Evolutionary conservation across 2,797 vertebrate genomes (phyloP), one percentile per base, ranked within the genome.

Genomic region (Pangasius djambal): DNA sequence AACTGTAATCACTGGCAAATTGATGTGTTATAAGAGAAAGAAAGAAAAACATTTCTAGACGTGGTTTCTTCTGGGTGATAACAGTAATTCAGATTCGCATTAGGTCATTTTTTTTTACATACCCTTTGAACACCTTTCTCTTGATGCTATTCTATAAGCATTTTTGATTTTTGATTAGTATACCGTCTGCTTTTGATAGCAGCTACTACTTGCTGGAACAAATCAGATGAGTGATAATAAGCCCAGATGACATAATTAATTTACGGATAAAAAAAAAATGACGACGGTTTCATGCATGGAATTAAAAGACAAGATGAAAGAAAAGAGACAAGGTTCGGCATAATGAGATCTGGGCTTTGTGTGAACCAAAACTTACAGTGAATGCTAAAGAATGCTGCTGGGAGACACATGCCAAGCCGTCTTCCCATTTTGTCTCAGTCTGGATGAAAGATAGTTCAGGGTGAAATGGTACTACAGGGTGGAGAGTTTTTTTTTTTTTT

Each of bases 151-250:
- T 67, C 63, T 61, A 16, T 31, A 79, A 69, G 52, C 59, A 61
- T 89, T 82, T 86, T 65, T 63, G 81, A 83, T 48, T 91, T 92
- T 91, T 83, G 88, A 85, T 82, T 61, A 77, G 18, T 65, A 67
- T 92, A 89, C 79, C 86, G 52, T 85, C 83, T 70, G 83, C 44
- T 85, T 85, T 34, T 50, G 28, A 34, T 52, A 90, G 79, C 82
- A 88, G 89, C 59, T 92, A 91, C 59, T 86, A 82, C 89, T 89
- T 90, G 82, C 89, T 87, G 85, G 82, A 85, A 89, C 88, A 86
- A 91, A 91, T 91, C 86, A 86, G 87, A 93, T 92, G 40, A 90
- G 94, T 92, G 44, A 83, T 74, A 91, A 91, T 75, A 31, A 88
- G 86, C 15, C 69, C 50, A 86, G 86, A 85, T 57, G 86, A 91